A percentile compares a stretch with the other conserved stretches of the same genome.
Evolutionary conservation across 2,113 vertebrate genomes (phyloP).

Genomic region (Poeciliopsis prolifica): DNA sequence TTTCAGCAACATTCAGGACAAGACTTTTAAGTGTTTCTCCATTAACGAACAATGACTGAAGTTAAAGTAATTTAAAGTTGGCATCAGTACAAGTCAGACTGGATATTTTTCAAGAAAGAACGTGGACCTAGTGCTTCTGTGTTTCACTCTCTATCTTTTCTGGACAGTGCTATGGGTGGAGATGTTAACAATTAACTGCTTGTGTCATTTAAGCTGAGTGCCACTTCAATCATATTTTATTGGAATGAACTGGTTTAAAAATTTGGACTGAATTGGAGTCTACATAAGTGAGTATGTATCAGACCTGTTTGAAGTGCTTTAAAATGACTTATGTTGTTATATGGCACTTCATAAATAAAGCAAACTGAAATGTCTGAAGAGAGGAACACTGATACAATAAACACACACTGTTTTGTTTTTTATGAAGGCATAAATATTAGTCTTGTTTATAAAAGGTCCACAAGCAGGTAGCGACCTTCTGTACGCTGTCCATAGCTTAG

Average conservation of each 20-base stretch:
- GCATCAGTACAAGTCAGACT: no score
- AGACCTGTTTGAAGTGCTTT: not conserved
- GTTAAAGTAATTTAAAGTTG: no score
- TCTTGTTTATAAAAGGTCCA: constrained; percentile 25
- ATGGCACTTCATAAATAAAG: not conserved
- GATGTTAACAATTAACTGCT: no score
- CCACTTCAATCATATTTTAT: not conserved
- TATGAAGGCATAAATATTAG: constrained; percentile 34
- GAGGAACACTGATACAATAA: not conserved
- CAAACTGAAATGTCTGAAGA: not conserved
- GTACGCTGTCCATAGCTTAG: constrained; percentile 11
- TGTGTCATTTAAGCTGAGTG: not conserved
- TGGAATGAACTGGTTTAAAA: not conserved
- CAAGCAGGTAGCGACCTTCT: constrained; percentile 23
- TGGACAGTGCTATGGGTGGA: no score
- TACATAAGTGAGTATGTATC: not conserved
- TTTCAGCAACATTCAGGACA: no score
- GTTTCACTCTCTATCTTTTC: no score
- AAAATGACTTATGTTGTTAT: not conserved
- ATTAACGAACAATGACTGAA: no score
- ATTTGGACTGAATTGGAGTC: not conserved
- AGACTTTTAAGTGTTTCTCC: no score
- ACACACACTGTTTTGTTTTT: constrained; percentile 25
- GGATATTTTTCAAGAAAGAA: no score
- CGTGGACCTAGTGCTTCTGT: no score